A percentile compares a stretch with the other conserved stretches of the same genome.
phyloP scores from a whole-genome alignment of 2,888 invertebrate genomes.

The Beris chalybata region DNA sequence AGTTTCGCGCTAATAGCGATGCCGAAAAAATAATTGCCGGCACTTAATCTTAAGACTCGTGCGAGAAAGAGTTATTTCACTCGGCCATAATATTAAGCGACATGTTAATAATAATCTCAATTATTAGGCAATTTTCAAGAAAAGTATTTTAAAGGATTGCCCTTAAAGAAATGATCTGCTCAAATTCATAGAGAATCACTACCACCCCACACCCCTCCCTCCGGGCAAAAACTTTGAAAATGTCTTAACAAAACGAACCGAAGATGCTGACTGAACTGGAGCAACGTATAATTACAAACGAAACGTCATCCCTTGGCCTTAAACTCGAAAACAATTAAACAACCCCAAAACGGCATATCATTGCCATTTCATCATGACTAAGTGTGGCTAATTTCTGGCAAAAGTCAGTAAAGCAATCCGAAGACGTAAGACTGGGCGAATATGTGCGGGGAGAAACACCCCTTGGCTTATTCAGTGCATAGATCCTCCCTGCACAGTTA shows the following conservation, averaged over 20 bases:
- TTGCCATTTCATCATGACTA: slow-evolving; percentile 44
- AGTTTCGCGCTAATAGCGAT: slow-evolving; percentile 20
- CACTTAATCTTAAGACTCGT: slow-evolving; percentile 32
- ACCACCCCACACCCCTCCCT: not conserved
- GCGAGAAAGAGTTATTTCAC: slow-evolving; percentile 20
- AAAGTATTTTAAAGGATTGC: not conserved
- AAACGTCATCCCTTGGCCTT: not conserved
- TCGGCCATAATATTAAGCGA: slow-evolving; percentile 16
- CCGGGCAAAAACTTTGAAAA: not conserved
- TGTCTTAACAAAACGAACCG: not conserved
- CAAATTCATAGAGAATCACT: not conserved
- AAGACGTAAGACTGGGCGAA: not conserved
- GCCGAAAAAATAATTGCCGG: slow-evolving; percentile 29
- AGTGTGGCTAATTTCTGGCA: slow-evolving; percentile 43
- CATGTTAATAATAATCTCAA: slow-evolving; percentile 27
- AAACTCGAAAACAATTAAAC: slow-evolving; percentile 38
- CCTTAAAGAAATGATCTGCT: not conserved
- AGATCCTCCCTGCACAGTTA: not conserved
- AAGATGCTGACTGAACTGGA: too few relatives aligned
- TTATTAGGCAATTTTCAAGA: slow-evolving; percentile 18
- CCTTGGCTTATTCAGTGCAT: not conserved
- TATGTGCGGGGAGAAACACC: not conserved
- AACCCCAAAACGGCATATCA: slow-evolving; percentile 43
- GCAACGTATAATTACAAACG: too few relatives aligned
- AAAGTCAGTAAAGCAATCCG: slow-evolving; percentile 29